Base-by-base conservation (phyloP, 1,140 invertebrate species). In the Eueides isabella region DNA sequence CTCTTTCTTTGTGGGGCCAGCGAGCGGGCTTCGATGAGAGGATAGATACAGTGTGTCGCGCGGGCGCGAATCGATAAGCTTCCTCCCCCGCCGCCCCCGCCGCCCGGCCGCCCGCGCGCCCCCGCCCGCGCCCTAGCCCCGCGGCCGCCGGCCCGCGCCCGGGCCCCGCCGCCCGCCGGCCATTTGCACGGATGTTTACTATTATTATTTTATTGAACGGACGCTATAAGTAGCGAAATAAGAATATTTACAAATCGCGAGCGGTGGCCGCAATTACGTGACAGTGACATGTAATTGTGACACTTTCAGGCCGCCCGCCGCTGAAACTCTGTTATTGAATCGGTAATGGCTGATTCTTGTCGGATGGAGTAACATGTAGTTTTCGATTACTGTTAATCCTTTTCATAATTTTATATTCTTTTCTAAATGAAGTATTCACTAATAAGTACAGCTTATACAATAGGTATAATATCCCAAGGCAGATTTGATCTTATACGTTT, bases 191-290 rank as follows among this genome's bases (percentile, higher is more conserved):
- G 85, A 86, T 92, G 89, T 91, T 91, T 92, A 91, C 89, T 92
- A 92, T 90, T 92, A 93, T 93, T 92, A 93, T 92, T 93, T 92
- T 93, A 93, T 92, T 92, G 90, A 93, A 93, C 91, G 88, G 88
- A 88, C 85, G 85, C 82, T 85, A 78, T 86, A 90, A 90, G 86
- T 89, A 85, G 78, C 82, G 85, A 88, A 87, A 87, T 89, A 89
- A 85, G 88, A 86, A 88, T 90, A 80, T 77, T 89, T 88, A 88
- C 84, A 84, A 85, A 86, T 86, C 74, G 69, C 70, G 63, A 67
- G 64, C 67, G 62, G 33, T 55, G 33, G 64, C 63, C 71, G 65
- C 44, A 48, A 74, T 68, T 68, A 74, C 26, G 64, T 33, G 77
- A 65, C 73, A 55, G 67, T 75, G 66, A 61, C 73, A 61, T 44